Percentiles rank a stretch among this genome's conserved stretches.
These are phyloP conservation scores for Myodes glareolus DNA, from an alignment of 2,113 vertebrate species.

Conservation along the genomic window DNA sequence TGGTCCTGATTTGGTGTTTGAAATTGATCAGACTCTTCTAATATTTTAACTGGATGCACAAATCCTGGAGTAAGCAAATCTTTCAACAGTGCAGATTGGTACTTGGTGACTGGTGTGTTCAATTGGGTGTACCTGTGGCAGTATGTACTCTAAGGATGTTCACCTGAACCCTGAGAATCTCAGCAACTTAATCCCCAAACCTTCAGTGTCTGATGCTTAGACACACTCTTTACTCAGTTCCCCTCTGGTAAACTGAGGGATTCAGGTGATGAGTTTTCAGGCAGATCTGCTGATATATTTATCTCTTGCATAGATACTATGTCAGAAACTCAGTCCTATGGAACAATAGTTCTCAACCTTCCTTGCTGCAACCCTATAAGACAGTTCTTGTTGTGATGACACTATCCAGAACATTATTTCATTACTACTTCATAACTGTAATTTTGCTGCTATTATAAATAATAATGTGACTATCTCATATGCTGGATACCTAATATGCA, in stretches of 20 bases:
- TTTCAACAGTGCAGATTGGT: neutral
- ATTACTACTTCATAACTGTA: neutral
- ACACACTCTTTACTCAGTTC: neutral
- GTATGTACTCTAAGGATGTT: neutral
- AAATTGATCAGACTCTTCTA: neutral
- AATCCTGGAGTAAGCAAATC: neutral
- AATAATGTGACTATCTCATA: neutral
- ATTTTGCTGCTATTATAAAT: neutral
- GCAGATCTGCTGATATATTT: conserved; percentile 21
- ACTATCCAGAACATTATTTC: neutral
- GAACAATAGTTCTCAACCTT: neutral
- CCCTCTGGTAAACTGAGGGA: conserved; percentile 3
- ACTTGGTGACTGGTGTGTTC: neutral
- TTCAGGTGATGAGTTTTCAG: neutral
- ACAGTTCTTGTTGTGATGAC: neutral
- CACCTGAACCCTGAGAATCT: neutral
- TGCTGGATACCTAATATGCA: neutral
- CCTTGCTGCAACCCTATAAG: neutral
- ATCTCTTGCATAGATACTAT: neutral
- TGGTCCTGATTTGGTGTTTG: neutral
- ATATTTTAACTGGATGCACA: neutral
- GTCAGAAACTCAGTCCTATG: neutral
- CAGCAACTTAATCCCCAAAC: neutral
- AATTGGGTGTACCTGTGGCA: neutral
- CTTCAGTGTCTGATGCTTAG: neutral